A percentile compares a stretch with the other conserved stretches of the same genome.
Conservation (phyloP, 2,888 invertebrate species). For the Leistus spinibarbis region DNA sequence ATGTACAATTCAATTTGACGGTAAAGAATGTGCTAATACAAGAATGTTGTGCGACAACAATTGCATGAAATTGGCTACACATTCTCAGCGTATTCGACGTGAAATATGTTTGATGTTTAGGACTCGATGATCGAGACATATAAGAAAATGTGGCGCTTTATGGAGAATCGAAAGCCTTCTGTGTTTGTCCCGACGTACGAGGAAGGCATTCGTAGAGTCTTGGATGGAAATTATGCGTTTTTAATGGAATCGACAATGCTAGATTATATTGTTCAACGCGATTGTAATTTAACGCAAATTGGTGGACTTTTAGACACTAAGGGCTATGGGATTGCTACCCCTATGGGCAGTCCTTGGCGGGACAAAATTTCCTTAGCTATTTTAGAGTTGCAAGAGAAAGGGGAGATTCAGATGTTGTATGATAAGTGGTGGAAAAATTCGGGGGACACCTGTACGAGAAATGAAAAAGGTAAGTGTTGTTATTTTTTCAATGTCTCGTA, state of each 20-base stretch:
- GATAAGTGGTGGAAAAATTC: slow-evolving; percentile 99
- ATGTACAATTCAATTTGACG: background rate
- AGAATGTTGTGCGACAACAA: background rate
- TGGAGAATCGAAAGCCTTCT: slow-evolving; percentile 80
- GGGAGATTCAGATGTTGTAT: slow-evolving; percentile 89
- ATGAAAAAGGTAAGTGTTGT: slow-evolving; percentile 84
- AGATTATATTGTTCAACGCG: slow-evolving; percentile 92
- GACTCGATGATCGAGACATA: slow-evolving; percentile 90
- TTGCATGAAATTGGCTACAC: too few relatives aligned
- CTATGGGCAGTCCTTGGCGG: slow-evolving; percentile 95
- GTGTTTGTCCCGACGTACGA: slow-evolving; percentile 90
- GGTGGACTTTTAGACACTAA: slow-evolving; percentile 84
- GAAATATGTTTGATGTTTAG: slow-evolving; percentile 54
- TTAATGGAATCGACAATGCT: slow-evolving; percentile 98
- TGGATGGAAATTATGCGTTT: slow-evolving; percentile 93
- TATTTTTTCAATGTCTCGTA: too few relatives aligned
- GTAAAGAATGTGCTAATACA: background rate
- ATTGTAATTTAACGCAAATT: slow-evolving; percentile 97
- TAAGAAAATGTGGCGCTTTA: slow-evolving; percentile 93
- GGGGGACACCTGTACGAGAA: slow-evolving; percentile 86
- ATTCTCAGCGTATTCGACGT: too few relatives aligned
- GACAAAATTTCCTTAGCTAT: slow-evolving; percentile 95
- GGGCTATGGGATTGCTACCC: slow-evolving; percentile 94
- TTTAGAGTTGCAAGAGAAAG: slow-evolving; percentile 93
- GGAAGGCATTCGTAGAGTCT: slow-evolving; percentile 86